phyloP scores from a whole-genome alignment of 2,797 vertebrate genomes.

The Sebastes trivittatus region DNA sequence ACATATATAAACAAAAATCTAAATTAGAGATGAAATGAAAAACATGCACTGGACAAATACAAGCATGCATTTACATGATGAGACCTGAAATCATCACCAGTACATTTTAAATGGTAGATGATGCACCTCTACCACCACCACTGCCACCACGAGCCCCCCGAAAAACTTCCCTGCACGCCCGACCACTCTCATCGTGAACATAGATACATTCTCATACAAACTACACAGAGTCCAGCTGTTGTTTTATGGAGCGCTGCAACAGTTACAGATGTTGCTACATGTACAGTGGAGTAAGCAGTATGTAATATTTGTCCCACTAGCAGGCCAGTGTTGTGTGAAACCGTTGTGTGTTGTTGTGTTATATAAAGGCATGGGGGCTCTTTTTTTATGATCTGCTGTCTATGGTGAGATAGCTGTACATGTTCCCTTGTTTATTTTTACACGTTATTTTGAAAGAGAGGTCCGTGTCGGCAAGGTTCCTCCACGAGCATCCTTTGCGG shows the following conservation, averaged over 20 bases:
- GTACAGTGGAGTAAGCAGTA: slow-evolving; percentile 74
- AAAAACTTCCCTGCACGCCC: slow-evolving; percentile 7
- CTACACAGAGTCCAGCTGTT: slow-evolving; percentile 59
- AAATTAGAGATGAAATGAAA: slow-evolving; percentile 56
- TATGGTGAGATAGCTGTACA: slow-evolving; percentile 61
- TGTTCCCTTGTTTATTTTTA: slow-evolving; percentile 38
- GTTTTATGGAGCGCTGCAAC: slow-evolving; percentile 53
- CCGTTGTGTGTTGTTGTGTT: slow-evolving; percentile 59
- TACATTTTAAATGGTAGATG: slow-evolving; percentile 60
- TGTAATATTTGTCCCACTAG: slow-evolving; percentile 56
- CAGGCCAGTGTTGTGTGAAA: slow-evolving; percentile 59
- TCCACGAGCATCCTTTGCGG: slow-evolving; percentile 70
- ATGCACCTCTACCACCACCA: slow-evolving; percentile 34
- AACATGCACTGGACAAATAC: slow-evolving; percentile 83
- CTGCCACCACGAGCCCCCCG: neutral
- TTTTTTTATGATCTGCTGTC: slow-evolving; percentile 53
- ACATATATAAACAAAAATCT: slow-evolving; percentile 9
- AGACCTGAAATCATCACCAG: slow-evolving; percentile 75
- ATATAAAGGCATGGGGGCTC: slow-evolving; percentile 74
- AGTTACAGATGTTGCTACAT: slow-evolving; percentile 79
- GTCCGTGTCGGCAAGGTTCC: slow-evolving; percentile 67
- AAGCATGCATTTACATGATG: slow-evolving; percentile 86
- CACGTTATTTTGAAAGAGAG: slow-evolving; percentile 41
- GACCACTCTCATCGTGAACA: slow-evolving; percentile 48
- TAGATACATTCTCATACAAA: slow-evolving; percentile 74